A percentile compares a stretch with the other conserved stretches of the same genome.
phyloP scores from a whole-genome alignment of 2,797 vertebrate genomes.

The Tachyglossus aculeatus region DNA sequence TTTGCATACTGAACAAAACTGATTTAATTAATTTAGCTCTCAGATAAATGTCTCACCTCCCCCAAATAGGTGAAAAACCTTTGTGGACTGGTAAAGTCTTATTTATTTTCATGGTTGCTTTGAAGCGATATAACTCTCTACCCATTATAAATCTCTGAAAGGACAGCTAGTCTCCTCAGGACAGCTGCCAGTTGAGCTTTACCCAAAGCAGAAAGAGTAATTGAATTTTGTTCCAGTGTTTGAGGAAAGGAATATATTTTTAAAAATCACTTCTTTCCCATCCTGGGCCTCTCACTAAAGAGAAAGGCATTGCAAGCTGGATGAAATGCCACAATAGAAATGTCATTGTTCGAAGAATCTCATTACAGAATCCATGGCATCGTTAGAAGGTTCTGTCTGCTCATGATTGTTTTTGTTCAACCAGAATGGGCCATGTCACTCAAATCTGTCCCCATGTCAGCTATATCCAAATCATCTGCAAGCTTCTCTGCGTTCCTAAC shows the following conservation, averaged over 20 bases:
- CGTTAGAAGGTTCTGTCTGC: not conserved
- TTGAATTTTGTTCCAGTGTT: not conserved
- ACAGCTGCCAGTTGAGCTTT: not conserved
- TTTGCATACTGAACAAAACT: no score
- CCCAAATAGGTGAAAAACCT: no score
- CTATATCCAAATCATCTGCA: not conserved
- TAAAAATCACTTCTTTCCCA: not conserved
- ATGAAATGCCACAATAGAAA: conserved; percentile 15
- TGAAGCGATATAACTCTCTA: no score
- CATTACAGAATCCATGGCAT: not conserved
- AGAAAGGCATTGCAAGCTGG: not conserved
- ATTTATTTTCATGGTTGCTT: no score
- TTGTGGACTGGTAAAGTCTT: no score
- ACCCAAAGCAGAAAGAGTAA: not conserved
- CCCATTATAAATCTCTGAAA: no score
- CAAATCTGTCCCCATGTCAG: not conserved
- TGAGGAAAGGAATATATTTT: not conserved
- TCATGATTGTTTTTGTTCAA: conserved; percentile 14
- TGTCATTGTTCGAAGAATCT: conserved; percentile 6
- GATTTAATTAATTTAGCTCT: no score
- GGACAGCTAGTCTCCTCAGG: no score
- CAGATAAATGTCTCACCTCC: no score
- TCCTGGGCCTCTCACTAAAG: not conserved
- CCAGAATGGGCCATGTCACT: conserved; percentile 13
- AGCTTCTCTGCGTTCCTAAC: not conserved